Evolutionary conservation across 2,113 vertebrate species (phyloP), one percentile per base, ranked within the genome.

Genomic region (Neotoma lepida): DNA sequence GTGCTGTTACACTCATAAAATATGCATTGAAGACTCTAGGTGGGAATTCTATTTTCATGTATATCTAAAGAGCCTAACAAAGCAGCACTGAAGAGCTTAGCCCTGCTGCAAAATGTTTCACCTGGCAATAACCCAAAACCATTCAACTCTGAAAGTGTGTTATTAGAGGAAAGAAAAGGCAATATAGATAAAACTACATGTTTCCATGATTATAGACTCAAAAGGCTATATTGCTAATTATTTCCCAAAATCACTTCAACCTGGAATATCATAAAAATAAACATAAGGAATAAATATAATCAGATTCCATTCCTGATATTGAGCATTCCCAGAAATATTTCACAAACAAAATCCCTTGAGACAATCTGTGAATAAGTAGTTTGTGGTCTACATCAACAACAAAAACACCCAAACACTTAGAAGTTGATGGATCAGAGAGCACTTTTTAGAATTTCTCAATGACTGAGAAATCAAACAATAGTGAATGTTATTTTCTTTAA

Each of bases 31-130:
- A 92, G 94, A 87, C 74, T 88, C 93, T 70, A 89, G 78, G 41
- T 87, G 70, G 89, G 73, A 74, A 91, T 89, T 95, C 89, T 87
- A 41, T 93, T 96, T 94, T 89, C 91, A 89, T 80, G 76, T 74
- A 44, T 30, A 87, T 35, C 44, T 58, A 90, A 87, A 88, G 2
- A 56, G 78, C 54, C 76, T 94, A 88, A 93, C 70, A 89, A 96
- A 20, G 51, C 30, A 88, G 82, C 44, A 74, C 24, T 28, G 93
- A 89, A 80, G 88, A 41, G 58, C 41, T 81, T 71, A 91, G 61
- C 56, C 63, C 84, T 80, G 41, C 63, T 93, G 89, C 73, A 91
- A 89, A 95, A 63, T 89, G 96, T 56, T 68, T 88, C 64, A 87
- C 58, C 66, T 86, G 93, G 66, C 82, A 96, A 90, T 18, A 90